Base-by-base conservation (phyloP, 2,888 invertebrate species). In the Erpobdella octoculata region DNA sequence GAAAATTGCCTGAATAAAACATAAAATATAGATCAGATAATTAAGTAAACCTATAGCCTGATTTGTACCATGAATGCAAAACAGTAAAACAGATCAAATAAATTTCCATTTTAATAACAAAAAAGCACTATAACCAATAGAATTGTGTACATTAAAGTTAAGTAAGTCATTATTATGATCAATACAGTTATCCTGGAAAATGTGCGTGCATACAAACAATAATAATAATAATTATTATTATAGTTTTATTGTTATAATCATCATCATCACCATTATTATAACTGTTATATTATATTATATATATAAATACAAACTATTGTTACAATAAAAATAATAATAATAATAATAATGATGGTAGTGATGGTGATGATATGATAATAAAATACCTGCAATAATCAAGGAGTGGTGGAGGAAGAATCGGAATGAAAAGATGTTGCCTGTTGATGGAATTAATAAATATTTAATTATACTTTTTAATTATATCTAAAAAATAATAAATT, bases 341-440 rank as follows among this genome's bases (percentile, higher is more conserved):
- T 33, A 46, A 41, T n/a, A n/a, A 8, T 38, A 68, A 25, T n/a
- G 48, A 5, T 28, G 31, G 9, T n/a, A 46, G n/a, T 25, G 21
- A 28, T 25, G 18, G 18, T 35, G 2, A 62, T 3, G 33, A 62
- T 9, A 33, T 2, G 1, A 35, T n/a, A 31, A 6, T 21, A 9
- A 37, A 15, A 76, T 77, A 82, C 82, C 79, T 81, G 73, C 82
- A 76, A 77, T 83, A 83, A 74, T 95, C 96, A 76, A 91, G 89
- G 74, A 96, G 87, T 80, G 90, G 89, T 82, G 89, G 87, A 31
- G 96, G 95, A 79, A 96, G 85, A 77, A 97, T 90, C 70, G 96
- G 96, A 84, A 97, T 95, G 83, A 92, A 97, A 80, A 97, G 92
- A 80, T 96, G 95, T 84, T 97, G 96, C 84, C 84, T 84, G 79